These are phyloP conservation scores for Drosophila varians DNA, from an alignment of 1,140 invertebrate species.

Conservation along the genomic window DNA sequence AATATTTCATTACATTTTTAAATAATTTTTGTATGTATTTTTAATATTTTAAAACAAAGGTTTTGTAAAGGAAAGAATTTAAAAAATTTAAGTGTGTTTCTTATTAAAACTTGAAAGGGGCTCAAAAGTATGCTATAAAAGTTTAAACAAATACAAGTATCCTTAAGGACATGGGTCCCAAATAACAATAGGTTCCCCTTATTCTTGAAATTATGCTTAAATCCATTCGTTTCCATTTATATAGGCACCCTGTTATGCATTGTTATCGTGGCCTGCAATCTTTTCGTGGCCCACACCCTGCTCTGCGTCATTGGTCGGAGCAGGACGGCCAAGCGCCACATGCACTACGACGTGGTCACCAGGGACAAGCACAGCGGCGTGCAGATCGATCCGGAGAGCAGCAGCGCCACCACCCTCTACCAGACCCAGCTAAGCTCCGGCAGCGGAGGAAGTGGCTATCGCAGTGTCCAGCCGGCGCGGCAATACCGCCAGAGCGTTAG, in stretches of 20 bases:
- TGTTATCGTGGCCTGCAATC: slow-evolving; percentile 91
- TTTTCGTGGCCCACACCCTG: slow-evolving; percentile 89
- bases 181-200: too few species aligned
- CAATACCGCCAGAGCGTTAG: slow-evolving; percentile 75
- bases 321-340: slow-evolving; percentile 70
- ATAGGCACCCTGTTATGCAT: slow-evolving; percentile 89
- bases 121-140: too few species aligned
- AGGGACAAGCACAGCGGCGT: slow-evolving; percentile 62
- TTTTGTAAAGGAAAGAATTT: too few species aligned
- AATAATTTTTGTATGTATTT: too few species aligned
- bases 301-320: slow-evolving; percentile 86
- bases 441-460: slow-evolving; percentile 37
- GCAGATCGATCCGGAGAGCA: slow-evolving; percentile 69
- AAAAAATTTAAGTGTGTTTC: too few species aligned
- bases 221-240: background rate
- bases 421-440: slow-evolving; percentile 55
- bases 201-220: too few species aligned
- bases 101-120: too few species aligned
- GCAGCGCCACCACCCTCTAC: slow-evolving; percentile 72
- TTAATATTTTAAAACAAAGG: too few species aligned
- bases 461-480: slow-evolving; percentile 50
- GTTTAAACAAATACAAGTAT: too few species aligned
- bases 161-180: too few species aligned
- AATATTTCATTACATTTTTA: too few species aligned
- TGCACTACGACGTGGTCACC: slow-evolving; percentile 73